Base-by-base conservation (phyloP, 2,888 invertebrate genomes). In the Aproaerema taeniolella region DNA sequence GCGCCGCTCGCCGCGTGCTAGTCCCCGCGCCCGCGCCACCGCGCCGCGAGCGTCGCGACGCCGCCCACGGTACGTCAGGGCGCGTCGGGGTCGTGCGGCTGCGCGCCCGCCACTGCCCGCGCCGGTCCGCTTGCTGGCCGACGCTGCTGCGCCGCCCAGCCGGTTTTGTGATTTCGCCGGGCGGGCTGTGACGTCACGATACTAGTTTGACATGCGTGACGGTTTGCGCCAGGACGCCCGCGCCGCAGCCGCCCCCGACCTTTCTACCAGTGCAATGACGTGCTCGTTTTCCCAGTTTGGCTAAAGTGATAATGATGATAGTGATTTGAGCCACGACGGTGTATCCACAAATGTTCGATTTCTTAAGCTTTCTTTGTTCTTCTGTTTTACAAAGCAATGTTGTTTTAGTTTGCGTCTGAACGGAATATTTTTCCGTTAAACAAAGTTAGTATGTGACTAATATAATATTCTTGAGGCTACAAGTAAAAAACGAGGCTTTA, bases 171-270 rank as follows among this genome's bases (percentile, higher is more conserved):
- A 75, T 77, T 80, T 79, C 61, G 81, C 83, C 81, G 78, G 79
- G 74, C 80, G 65, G 75, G 74, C 74, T 58, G 75, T 85, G 85
- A 85, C 85, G 85, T 85, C 85, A 85, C 67, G 69, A 81, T 61
- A 85, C 85, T 85, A 82, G 85, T 85, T 83, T 80, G 75, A 83
- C 73, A 70, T 77, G 81, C 79, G 77, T 82, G 80, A 83, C 78
- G 74, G 73, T 66, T 70, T 68, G 77, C 70, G 67, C 71, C 82
- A 70, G 82, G 80, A 78, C 73, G 79, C 70, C 66, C 63, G 69
- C 67, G 67, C 62, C 53, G 65, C 66, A 64, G 69, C 79, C 79
- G 76, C 79, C 81, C 81, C 80, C 77, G 73, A 79, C 78, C 75
- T 73, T 69, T 68, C 60, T 56, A 67, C 63, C 70, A 75, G 75